Evolutionary conservation across 2,113 vertebrate species (phyloP), one percentile per base, ranked within the genome.

Genomic region (Synodontis membranacea): DNA sequence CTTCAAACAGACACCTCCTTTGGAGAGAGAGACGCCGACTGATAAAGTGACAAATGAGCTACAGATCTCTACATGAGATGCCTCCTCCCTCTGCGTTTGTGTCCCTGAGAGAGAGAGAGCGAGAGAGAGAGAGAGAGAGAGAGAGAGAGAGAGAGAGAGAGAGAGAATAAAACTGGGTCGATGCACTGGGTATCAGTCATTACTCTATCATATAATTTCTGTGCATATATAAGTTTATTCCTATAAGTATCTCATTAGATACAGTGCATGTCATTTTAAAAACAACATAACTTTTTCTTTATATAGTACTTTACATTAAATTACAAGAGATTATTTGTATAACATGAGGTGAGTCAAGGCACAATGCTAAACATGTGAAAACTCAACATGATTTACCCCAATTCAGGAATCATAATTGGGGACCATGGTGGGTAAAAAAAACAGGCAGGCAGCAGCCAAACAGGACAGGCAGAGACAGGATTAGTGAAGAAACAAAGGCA

Each of bases 1-100:
- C 96, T 97, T 98, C 97, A 99, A 97, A 97, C 76, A 93, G 97
- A 98, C 96, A 97, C 92, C 95, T 96, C 96, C 96, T 95, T 96
- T 96, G 95, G 96, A 96, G 97, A 95, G 93, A 96, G 93, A 96
- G 95, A 96, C 96, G 96, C 95, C 93, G 92, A 94, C 94, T 95
- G 96, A 97, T 97, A 97, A 97, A 95, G 95, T 97, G 96, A 98
- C 96, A 97, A 98, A 98, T 90, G 96, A 98, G 96, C 93, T 92
- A 91, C 91, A 94, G 89, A 93, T 94, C 93, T 95, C 94, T 94
- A 96, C 94, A 95, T 90, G 93, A 92, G 91, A 86, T 48, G 17
- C 58, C 80, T 86, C 76, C 62, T 64, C 80, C 54, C 83, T 76
- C 46, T 17, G n/a, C 78, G 58, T 68, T 64, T 58, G 90, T 90